Evolutionary conservation across 2,113 vertebrate species (phyloP), one percentile per base, ranked within the genome.

Genomic region (Phylloscopus whistleri): DNA sequence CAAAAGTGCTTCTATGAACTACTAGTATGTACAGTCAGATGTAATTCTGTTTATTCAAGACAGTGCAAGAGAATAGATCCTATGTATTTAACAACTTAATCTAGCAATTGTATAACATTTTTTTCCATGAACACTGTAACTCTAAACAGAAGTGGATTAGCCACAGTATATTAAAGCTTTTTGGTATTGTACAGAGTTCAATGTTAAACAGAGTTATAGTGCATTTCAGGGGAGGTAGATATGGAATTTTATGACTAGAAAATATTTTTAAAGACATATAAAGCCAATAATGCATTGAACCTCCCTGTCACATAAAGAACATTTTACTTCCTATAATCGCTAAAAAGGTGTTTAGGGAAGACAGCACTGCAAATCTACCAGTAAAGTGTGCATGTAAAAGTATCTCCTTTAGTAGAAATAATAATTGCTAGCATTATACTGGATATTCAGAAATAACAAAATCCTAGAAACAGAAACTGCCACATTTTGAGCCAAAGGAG

Each of bases 1-100:
- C 76, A 94, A 84, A 97, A 95, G 82, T 95, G 84, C 73, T 95
- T 96, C 93, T 92, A 94, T 94, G 89, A 92, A 93, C 75, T 96
- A 92, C 93, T 87, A 92, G 84, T 93, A 94, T 95, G 82, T 93
- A 64, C 20, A 86, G 62, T 56, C 59, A 93, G 66, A 95, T 48
- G 39, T 77, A 91, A 89, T 85, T 95, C 84, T 89, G 41, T 79
- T 93, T 95, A 92, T 96, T 94, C 59, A 95, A 89, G 73, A 95
- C 64, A 82, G 51, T 72, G 69, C 35, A 87, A 92, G 52, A 85
- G 31, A 97, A 94, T 87, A 97, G 79, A 79, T 91, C 62, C 33
- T 27, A 60, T 82, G 16, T 78, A 89, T 93, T 96, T 93, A 94
- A 88, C 89, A 95, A 82, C 62, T 80, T 95, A 87, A 93, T 94